These are phyloP conservation scores for Eufriesea mexicana DNA, from an alignment of 1,140 invertebrate species.

Conservation along the genomic window DNA sequence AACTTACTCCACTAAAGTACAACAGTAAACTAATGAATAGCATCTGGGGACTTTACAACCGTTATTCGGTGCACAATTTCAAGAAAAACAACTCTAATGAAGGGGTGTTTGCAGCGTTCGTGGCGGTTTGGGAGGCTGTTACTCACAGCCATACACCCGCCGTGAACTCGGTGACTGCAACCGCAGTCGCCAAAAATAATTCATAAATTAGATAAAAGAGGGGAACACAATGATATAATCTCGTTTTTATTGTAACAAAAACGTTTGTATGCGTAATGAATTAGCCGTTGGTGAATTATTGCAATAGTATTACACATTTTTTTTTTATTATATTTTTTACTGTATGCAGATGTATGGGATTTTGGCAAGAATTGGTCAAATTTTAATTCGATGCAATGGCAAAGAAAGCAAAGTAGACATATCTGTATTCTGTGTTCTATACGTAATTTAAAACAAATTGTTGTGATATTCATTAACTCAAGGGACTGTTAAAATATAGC, in stretches of 20 bases:
- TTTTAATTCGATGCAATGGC: background rate
- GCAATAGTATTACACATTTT: background rate
- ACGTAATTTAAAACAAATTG: background rate
- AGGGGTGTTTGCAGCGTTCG: constrained; percentile 47
- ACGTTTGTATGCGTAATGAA: background rate
- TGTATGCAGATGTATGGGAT: background rate
- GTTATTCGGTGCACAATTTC: constrained; percentile 92
- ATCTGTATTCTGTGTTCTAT: background rate
- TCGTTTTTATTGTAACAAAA: background rate
- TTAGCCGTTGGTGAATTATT: too few species aligned
- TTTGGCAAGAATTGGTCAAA: background rate
- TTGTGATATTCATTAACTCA: background rate
- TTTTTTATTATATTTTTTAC: background rate
- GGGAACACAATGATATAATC: constrained; percentile 1
- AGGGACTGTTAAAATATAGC: background rate
- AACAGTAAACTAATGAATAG: constrained; percentile 94
- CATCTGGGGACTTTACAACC: constrained; percentile 94
- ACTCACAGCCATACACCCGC: constrained; percentile 10
- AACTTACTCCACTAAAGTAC: constrained; percentile 87
- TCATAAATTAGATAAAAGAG: background rate
- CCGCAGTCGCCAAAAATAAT: constrained; percentile 20
- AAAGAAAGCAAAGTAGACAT: background rate
- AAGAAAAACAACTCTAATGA: constrained; percentile 87
- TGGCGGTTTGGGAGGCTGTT: constrained; percentile 62
- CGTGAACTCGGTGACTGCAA: constrained; percentile 28